Percentiles rank a stretch among this genome's conserved stretches.
These are phyloP conservation scores for Myotis myotis DNA, from an alignment of 2,797 vertebrate genomes.

Conservation along the genomic window DNA sequence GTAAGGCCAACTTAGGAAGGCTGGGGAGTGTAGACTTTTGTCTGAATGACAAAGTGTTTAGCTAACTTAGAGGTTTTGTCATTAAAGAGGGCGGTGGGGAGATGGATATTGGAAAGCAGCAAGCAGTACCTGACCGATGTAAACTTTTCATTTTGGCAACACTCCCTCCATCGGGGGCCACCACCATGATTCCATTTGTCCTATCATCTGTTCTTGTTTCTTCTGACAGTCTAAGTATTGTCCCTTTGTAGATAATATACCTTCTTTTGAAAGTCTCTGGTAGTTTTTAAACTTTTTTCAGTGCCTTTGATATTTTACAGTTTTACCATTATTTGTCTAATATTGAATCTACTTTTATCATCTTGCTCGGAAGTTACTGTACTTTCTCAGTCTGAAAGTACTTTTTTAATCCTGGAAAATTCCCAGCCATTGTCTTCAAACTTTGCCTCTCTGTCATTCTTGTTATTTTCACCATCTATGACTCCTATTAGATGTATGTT, in stretches of 20 bases:
- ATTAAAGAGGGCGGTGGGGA: neutral
- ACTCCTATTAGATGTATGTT: neutral
- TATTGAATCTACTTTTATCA: neutral
- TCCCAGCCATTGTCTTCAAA: neutral
- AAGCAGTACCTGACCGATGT: neutral
- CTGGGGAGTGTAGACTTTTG: neutral
- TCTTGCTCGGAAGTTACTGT: neutral
- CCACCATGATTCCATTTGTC: neutral
- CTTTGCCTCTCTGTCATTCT: neutral
- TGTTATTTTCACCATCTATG: neutral
- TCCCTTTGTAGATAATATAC: neutral
- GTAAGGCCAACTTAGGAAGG: neutral
- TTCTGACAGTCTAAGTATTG: too few species aligned
- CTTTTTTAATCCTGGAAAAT: neutral
- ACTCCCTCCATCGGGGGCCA: neutral
- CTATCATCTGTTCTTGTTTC: neutral
- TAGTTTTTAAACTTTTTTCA: neutral
- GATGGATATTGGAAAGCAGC: neutral
- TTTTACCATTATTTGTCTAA: neutral
- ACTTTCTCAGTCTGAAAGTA: neutral
- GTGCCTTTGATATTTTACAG: neutral
- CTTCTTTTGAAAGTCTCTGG: too few species aligned
- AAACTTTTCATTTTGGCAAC: neutral
- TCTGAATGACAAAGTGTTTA: neutral
- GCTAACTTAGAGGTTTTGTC: neutral